Conservation (phyloP, 37 sponge, comb jelly and placozoan genomes). For the Petrosia ficiformis region DNA sequence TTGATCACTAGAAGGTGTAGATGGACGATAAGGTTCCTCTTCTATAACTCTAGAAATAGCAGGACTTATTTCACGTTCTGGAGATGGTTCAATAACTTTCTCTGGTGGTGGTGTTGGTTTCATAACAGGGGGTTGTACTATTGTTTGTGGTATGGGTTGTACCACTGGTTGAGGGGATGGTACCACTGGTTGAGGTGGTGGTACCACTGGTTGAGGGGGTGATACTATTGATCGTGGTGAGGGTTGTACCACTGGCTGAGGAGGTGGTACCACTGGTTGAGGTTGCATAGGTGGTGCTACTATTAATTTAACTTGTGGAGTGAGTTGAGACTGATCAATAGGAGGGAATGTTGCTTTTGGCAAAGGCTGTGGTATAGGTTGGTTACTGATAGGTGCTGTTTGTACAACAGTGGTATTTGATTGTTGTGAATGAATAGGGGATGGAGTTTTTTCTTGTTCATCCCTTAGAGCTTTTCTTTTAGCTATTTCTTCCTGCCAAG, state of each 20-base stretch:
- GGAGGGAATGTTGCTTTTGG: too few relatives aligned
- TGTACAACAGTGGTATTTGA: background rate
- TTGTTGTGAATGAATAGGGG: background rate
- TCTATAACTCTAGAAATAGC: background rate
- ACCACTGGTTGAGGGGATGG: background rate
- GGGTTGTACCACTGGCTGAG: background rate
- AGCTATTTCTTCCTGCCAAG: constrained; percentile 51
- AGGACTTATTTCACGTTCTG: background rate
- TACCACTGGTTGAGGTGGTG: background rate
- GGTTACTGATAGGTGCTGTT: background rate
- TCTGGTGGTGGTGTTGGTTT: background rate
- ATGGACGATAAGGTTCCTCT: constrained; percentile 12
- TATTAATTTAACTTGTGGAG: background rate
- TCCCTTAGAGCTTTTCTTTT: constrained; percentile 7
- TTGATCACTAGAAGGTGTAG: background rate
- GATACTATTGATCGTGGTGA: background rate
- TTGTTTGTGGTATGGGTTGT: constrained; percentile 3
- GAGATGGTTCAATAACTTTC: background rate
- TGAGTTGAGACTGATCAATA: too few relatives aligned
- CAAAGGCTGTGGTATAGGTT: too few relatives aligned
- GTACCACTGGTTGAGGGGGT: background rate
- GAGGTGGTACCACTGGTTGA: background rate
- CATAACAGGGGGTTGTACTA: background rate
- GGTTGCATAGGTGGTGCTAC: background rate
- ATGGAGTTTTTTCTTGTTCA: too few relatives aligned